Evolutionary conservation across 2,797 vertebrate species (phyloP).

Genomic region (Siniperca obscura): DNA sequence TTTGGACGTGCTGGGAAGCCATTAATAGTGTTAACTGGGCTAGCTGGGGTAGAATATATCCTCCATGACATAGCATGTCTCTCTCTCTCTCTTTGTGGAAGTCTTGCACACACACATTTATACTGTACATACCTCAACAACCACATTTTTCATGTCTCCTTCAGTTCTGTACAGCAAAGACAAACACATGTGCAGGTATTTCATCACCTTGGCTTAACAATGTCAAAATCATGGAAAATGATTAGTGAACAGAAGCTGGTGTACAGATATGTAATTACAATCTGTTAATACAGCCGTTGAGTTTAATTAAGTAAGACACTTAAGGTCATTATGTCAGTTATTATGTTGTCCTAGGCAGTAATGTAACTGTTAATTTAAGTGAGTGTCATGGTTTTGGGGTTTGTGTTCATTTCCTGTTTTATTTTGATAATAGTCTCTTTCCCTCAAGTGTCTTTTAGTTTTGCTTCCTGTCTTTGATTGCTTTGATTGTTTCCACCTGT

Average conservation of each 20-base stretch:
- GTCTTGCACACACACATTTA: neutral
- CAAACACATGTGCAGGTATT: conserved; percentile 20
- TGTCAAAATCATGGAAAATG: conserved; percentile 31
- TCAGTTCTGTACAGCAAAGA: neutral
- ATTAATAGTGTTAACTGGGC: conserved; percentile 66
- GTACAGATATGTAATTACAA: conserved; percentile 23
- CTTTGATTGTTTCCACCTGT: too few relatives aligned
- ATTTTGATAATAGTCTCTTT: too few relatives aligned
- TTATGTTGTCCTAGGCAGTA: conserved; percentile 17
- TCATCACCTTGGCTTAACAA: conserved; percentile 25
- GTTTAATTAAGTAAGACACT: conserved; percentile 39
- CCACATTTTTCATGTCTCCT: neutral
- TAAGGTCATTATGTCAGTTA: conserved; percentile 36
- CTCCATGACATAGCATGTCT: conserved; percentile 38
- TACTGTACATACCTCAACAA: conserved; percentile 8
- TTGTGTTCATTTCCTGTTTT: too few relatives aligned
- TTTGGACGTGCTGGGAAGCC: conserved; percentile 66
- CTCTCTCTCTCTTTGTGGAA: conserved; percentile 5
- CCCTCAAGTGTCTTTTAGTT: too few relatives aligned
- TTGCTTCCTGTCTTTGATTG: too few relatives aligned
- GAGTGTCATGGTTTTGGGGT: neutral
- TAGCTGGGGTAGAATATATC: conserved; percentile 53
- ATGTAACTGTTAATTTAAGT: conserved; percentile 23
- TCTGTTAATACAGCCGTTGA: conserved; percentile 29
- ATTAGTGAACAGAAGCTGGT: conserved; percentile 14